phyloP scores from a whole-genome alignment of 2,113 vertebrate species.

The Pangasianodon gigas region DNA sequence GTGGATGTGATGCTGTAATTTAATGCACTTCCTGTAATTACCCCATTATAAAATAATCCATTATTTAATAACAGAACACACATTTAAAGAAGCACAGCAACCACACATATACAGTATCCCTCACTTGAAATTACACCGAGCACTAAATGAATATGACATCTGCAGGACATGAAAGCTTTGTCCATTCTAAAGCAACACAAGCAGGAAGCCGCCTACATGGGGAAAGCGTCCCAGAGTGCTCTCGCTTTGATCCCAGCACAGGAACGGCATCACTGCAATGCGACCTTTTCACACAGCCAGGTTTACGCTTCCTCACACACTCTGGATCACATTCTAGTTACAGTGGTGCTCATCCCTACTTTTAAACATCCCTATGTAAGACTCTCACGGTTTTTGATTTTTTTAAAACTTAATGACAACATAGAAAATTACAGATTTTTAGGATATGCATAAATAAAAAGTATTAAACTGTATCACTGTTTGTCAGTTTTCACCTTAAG shows the following conservation, averaged over 20 bases:
- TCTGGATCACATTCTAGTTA: neutral
- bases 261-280: constrained; percentile 11
- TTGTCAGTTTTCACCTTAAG: neutral
- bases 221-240: constrained; percentile 16
- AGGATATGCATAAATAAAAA: neutral
- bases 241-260: constrained; percentile 28
- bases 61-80: neutral
- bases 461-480: neutral
- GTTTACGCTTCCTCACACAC: constrained; percentile 12
- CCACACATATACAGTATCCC: neutral
- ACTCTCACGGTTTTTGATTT: neutral
- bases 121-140: neutral
- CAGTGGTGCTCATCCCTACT: neutral
- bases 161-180: constrained; percentile 42
- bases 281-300: constrained; percentile 13
- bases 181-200: constrained; percentile 22
- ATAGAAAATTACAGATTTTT: neutral
- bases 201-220: constrained; percentile 36
- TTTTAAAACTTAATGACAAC: neutral
- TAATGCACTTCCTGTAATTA: constrained; percentile 24
- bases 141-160: neutral
- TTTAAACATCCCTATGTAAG: neutral
- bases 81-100: neutral
- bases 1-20: neutral
- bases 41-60: constrained; percentile 15